A percentile compares a stretch with the other conserved stretches of the same genome.
Conservation (phyloP, 2,113 vertebrate species). For the Rallus limicola region DNA sequence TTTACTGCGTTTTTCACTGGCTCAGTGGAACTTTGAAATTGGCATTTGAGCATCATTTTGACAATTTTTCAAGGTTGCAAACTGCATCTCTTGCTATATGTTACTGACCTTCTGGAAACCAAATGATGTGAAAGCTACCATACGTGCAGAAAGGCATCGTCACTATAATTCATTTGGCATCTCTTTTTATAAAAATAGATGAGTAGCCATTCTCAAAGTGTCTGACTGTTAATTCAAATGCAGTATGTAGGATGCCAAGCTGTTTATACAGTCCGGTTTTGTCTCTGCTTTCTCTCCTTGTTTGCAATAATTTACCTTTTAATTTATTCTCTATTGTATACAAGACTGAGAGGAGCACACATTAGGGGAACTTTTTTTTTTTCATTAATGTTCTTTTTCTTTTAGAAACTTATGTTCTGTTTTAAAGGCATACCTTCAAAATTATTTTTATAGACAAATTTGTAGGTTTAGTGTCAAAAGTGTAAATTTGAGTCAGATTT, state of each 20-base stretch:
- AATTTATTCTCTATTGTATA: background rate
- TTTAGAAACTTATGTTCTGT: background rate
- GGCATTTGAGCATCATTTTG: background rate
- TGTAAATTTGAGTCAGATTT: background rate
- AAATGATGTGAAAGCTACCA: background rate
- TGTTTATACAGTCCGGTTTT: background rate
- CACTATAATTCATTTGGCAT: background rate
- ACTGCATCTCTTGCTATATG: background rate
- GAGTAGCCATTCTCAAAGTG: background rate
- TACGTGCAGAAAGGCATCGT: background rate
- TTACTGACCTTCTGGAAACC: background rate
- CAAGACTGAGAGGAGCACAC: background rate
- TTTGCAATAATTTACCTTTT: background rate
- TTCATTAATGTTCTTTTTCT: background rate
- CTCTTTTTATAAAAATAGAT: background rate
- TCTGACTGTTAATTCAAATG: background rate
- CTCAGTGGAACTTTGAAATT: background rate
- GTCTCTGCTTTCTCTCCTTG: background rate
- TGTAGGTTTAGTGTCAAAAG: background rate
- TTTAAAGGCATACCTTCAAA: background rate
- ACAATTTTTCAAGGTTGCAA: background rate
- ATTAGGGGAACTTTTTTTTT: background rate
- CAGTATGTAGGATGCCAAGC: background rate
- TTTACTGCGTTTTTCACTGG: background rate
- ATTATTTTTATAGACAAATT: conserved; percentile 6